Conservation (phyloP, 2,113 vertebrate genomes). For the Laticauda laticaudata region DNA sequence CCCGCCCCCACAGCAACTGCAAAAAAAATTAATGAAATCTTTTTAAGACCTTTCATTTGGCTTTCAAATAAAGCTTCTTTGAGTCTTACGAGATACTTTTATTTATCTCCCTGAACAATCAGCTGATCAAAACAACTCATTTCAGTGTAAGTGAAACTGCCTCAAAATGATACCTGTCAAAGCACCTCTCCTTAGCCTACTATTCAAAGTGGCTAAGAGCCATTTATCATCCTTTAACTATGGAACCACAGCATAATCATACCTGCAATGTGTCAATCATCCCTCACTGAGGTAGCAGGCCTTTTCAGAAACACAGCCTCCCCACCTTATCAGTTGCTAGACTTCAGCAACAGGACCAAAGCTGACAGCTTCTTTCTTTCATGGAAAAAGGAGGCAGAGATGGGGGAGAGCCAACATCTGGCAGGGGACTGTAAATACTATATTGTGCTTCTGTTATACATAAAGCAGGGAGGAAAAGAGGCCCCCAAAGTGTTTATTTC, state of each 20-base stretch:
- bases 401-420: slow-evolving; percentile 58
- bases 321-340: slow-evolving; percentile 49
- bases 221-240: slow-evolving; percentile 53
- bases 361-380: slow-evolving; percentile 53
- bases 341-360: slow-evolving; percentile 42
- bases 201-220: slow-evolving; percentile 9
- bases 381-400: not conserved
- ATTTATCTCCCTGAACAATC: not conserved
- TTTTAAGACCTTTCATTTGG: not conserved
- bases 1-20: not conserved
- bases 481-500: slow-evolving; percentile 67
- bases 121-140: not conserved
- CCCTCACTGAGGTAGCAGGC: slow-evolving; percentile 55
- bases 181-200: slow-evolving; percentile 32
- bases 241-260: slow-evolving; percentile 53
- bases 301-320: slow-evolving; percentile 45
- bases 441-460: slow-evolving; percentile 59
- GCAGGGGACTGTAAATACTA: slow-evolving; percentile 59
- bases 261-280: slow-evolving; percentile 52
- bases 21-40: not conserved
- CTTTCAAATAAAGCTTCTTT: not conserved
- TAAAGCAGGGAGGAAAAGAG: slow-evolving; percentile 61
- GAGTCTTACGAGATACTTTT: not conserved
- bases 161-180: not conserved
- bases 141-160: not conserved